phyloP scores from a whole-genome alignment of 2,888 invertebrate species.

The Rhabditoides inermis region DNA sequence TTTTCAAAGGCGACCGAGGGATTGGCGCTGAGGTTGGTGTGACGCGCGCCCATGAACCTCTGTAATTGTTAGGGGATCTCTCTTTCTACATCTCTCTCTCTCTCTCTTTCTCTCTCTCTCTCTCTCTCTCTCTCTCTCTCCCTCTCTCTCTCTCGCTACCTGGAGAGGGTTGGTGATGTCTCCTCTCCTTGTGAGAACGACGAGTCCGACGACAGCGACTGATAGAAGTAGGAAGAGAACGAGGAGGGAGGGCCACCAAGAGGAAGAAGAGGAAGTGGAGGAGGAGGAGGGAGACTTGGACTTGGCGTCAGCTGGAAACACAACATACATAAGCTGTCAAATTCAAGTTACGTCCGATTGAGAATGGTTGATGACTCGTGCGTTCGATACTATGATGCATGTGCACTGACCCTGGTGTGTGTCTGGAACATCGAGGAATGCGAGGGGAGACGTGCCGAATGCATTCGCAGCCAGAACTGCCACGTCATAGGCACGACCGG shows the following conservation, averaged over 20 bases:
- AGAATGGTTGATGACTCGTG: neutral
- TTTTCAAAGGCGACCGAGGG: conserved; percentile 36
- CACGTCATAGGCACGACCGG: conserved; percentile 13
- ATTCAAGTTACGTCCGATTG: neutral
- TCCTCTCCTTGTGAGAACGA: no score
- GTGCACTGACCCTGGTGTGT: neutral
- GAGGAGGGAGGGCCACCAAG: conserved; percentile 7
- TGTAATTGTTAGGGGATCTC: no score
- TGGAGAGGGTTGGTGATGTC: no score
- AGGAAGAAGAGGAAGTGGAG: conserved; percentile 9
- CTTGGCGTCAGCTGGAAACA: no score
- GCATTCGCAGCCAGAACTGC: conserved; percentile 32
- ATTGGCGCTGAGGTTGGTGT: no score
- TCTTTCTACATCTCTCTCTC: no score
- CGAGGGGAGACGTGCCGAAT: conserved; percentile 23
- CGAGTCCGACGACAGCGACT: neutral
- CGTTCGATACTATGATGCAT: neutral
- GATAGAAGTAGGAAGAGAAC: no score
- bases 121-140: no score
- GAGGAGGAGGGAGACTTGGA: conserved; percentile 15
- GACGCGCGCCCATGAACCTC: no score
- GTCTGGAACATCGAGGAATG: conserved; percentile 14
- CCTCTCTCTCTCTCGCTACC: no score
- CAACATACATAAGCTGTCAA: neutral
- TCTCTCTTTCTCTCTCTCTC: no score